phyloP scores from a whole-genome alignment of 2,113 vertebrate genomes.

The Chaetorhynchus papuensis region DNA sequence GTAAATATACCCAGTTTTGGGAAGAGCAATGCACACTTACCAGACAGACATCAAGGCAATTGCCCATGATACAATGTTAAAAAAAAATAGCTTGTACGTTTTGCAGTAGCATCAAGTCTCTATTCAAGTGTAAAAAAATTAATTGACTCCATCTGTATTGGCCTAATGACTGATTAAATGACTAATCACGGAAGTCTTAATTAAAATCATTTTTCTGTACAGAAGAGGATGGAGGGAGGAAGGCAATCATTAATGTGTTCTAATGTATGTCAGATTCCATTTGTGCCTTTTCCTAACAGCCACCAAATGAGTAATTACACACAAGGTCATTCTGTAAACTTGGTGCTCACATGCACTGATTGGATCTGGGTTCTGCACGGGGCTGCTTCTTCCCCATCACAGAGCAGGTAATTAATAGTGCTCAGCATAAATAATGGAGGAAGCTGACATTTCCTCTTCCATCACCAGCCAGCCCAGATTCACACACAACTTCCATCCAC shows the following conservation, averaged over 20 bases:
- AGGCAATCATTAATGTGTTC: conserved; percentile 55
- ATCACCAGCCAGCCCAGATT: neutral
- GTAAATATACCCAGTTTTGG: neutral
- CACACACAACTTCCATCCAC: neutral
- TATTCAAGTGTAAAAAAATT: conserved; percentile 69
- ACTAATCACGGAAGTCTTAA: conserved; percentile 76
- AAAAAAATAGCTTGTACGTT: conserved; percentile 6
- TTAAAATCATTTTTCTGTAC: conserved; percentile 69
- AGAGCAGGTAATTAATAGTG: conserved; percentile 11
- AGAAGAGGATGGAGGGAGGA: conserved; percentile 55
- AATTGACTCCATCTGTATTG: conserved; percentile 73
- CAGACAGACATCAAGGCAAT: neutral
- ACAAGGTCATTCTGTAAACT: conserved; percentile 52
- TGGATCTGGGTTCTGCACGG: conserved; percentile 4
- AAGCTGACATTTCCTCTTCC: neutral
- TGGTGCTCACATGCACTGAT: neutral
- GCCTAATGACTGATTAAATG: conserved; percentile 77
- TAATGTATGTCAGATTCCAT: conserved; percentile 44
- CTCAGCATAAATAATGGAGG: neutral
- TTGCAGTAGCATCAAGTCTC: conserved; percentile 57
- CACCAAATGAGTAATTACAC: conserved; percentile 41
- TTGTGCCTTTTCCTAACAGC: conserved; percentile 53
- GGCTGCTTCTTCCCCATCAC: neutral
- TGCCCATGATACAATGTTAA: neutral
- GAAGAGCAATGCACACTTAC: neutral